Percentiles rank a stretch among this genome's conserved stretches.
phyloP scores from a whole-genome alignment of 2,113 vertebrate species.

The Capricornis sumatraensis region DNA sequence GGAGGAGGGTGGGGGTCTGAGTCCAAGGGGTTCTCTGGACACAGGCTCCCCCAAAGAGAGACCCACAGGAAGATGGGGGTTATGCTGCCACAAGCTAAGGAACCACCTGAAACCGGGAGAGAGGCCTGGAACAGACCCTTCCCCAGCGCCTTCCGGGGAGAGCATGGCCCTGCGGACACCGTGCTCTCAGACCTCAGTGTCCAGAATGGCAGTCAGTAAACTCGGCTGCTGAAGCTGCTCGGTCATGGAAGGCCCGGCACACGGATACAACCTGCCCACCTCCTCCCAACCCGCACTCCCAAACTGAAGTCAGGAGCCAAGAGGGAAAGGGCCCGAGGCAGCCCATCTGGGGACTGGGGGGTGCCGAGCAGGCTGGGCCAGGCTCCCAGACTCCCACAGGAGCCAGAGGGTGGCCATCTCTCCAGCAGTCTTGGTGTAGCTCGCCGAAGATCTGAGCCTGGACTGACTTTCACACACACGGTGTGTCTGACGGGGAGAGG shows the following conservation, averaged over 20 bases:
- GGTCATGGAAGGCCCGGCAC: rapidly evolving
- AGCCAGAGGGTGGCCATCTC: background rate
- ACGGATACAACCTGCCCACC: rapidly evolving
- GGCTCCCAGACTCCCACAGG: rapidly evolving
- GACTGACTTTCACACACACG: background rate
- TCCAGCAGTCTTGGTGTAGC: too few relatives aligned
- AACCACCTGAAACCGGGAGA: rapidly evolving
- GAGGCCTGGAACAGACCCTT: background rate
- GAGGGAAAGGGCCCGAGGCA: background rate
- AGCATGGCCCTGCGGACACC: rapidly evolving
- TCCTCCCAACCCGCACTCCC: background rate
- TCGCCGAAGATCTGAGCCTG: background rate
- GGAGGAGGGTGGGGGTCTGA: background rate
- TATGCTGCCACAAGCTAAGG: background rate
- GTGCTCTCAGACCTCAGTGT: background rate
- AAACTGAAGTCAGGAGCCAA: background rate
- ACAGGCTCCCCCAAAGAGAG: background rate
- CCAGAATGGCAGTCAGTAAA: rapidly evolving
- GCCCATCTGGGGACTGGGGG: rapidly evolving
- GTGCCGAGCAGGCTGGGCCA: rapidly evolving
- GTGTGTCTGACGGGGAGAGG: background rate
- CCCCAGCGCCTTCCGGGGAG: rapidly evolving
- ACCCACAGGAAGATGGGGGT: rapidly evolving
- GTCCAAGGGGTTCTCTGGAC: background rate
- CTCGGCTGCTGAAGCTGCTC: rapidly evolving